phyloP scores from a whole-genome alignment of 2,113 vertebrate species.

The Falco punctatus region DNA sequence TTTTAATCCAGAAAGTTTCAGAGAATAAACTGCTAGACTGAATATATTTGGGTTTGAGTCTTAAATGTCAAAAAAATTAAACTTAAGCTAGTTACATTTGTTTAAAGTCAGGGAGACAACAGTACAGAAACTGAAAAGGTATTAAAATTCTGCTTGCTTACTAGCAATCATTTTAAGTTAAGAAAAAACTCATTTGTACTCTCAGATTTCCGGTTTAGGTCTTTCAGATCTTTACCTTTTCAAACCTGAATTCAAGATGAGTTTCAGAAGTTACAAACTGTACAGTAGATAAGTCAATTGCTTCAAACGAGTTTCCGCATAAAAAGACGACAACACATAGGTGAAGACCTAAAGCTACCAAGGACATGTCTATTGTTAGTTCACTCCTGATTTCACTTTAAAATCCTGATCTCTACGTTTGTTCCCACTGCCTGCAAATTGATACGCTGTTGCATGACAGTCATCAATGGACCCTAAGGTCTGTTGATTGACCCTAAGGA shows the following conservation, averaged over 20 bases:
- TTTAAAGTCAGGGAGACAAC: neutral
- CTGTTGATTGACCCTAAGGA: neutral
- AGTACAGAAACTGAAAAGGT: neutral
- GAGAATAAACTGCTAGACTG: neutral
- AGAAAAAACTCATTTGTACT: neutral
- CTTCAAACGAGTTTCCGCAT: neutral
- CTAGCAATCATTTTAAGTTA: neutral
- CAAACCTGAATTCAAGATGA: neutral
- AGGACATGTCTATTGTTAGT: neutral
- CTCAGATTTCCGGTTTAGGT: neutral
- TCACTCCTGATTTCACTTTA: neutral
- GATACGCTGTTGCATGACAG: neutral
- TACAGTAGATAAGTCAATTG: rapidly evolving
- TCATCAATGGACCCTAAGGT: no score
- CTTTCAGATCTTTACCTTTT: neutral
- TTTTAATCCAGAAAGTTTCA: neutral
- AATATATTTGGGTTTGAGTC: neutral
- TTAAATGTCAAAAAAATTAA: neutral
- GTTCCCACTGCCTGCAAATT: neutral
- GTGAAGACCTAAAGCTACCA: neutral
- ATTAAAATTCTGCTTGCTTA: neutral
- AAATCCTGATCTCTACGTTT: neutral
- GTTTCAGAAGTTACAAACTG: neutral
- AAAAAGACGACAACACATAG: neutral
- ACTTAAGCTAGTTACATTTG: neutral